Conservation (phyloP, 2,113 vertebrate species). For the Todiramphus chloris region DNA sequence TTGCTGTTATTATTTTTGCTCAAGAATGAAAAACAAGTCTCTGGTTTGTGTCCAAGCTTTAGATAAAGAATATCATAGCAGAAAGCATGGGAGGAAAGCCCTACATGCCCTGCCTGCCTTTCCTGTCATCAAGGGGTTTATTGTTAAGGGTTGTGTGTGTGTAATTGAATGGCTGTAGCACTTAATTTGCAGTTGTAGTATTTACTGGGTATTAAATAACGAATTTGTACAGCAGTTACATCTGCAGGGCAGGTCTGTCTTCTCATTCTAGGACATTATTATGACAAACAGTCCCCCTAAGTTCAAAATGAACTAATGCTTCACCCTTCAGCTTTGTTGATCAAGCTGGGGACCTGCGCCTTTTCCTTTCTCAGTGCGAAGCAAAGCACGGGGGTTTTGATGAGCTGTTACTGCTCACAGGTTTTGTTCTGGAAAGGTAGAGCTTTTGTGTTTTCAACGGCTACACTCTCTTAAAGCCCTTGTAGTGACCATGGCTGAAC, state of each 20-base stretch:
- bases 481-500: not conserved
- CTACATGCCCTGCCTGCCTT: not conserved
- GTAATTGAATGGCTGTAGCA: not conserved
- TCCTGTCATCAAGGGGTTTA: not conserved
- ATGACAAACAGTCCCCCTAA: not conserved
- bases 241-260: not conserved
- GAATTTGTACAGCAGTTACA: not conserved
- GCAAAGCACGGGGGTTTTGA: not conserved
- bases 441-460: not conserved
- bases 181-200: not conserved
- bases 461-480: not conserved
- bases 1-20: conserved; percentile 2
- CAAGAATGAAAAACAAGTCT: not conserved
- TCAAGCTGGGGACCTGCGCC: not conserved
- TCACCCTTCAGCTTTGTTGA: not conserved
- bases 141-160: not conserved
- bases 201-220: not conserved
- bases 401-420: not conserved
- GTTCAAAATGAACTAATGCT: not conserved
- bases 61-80: not conserved
- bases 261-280: not conserved
- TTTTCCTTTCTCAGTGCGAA: not conserved
- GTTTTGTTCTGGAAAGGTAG: not conserved
- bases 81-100: not conserved
- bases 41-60: not conserved